Conservation (phyloP, 2,888 invertebrate genomes). For the Nephrotoma guestfalica region DNA sequence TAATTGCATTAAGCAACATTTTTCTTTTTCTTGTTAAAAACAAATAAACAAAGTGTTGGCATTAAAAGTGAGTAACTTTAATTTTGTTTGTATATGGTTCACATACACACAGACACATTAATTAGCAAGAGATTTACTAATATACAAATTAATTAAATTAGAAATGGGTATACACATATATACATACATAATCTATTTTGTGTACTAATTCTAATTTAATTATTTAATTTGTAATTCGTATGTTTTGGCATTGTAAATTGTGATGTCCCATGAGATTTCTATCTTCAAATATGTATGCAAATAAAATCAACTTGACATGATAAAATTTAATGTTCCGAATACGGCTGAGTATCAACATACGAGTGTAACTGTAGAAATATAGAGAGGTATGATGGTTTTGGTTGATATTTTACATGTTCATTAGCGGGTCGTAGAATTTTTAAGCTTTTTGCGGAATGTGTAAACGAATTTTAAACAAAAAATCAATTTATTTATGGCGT, state of each 20-base stretch:
- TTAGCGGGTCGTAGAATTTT: background rate
- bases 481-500: background rate
- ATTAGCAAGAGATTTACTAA: background rate
- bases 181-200: background rate
- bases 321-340: background rate
- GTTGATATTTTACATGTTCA: background rate
- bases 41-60: background rate
- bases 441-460: background rate
- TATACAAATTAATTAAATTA: background rate
- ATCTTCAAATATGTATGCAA: background rate
- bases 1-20: background rate
- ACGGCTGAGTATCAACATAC: background rate
- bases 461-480: background rate
- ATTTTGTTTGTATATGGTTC: background rate
- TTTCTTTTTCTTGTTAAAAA: background rate
- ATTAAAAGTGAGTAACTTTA: background rate
- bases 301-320: background rate
- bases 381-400: background rate
- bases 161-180: background rate
- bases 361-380: background rate
- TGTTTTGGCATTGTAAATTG: background rate
- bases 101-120: background rate
- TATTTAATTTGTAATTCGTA: background rate
- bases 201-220: background rate
- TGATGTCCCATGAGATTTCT: background rate